Evolutionary conservation across 2,888 invertebrate species (phyloP).

Genomic region (Dendrolimus houi): DNA sequence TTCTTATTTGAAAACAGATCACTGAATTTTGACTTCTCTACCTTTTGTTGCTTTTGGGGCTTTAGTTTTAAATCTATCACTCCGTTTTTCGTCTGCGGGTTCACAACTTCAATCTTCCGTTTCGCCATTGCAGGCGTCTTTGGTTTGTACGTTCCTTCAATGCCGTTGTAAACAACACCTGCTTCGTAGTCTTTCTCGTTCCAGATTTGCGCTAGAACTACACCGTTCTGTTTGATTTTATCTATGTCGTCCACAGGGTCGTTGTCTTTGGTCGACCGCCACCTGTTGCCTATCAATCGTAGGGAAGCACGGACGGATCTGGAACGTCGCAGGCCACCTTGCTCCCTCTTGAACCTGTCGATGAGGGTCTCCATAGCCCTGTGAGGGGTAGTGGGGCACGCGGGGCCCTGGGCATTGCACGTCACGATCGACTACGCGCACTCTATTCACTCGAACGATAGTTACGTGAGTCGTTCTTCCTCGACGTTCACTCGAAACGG

Average conservation of each 20-base stretch:
- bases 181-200: constrained; percentile 54
- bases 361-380: constrained; percentile 73
- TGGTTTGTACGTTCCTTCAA: constrained; percentile 65
- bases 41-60: constrained; percentile 51
- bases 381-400: constrained; percentile 50
- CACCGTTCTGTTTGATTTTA: constrained; percentile 48
- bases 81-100: constrained; percentile 55
- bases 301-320: constrained; percentile 83
- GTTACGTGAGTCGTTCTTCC: constrained; percentile 61
- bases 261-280: constrained; percentile 67
- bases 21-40: constrained; percentile 62
- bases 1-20: constrained; percentile 69
- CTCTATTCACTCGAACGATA: constrained; percentile 67
- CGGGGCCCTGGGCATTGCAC: constrained; percentile 68
- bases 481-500: constrained; percentile 68
- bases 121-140: constrained; percentile 68
- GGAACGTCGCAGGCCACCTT: constrained; percentile 76
- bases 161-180: constrained; percentile 55
- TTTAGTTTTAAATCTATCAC: constrained; percentile 61
- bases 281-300: constrained; percentile 79
- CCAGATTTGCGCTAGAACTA: constrained; percentile 57
- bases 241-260: constrained; percentile 45
- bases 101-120: constrained; percentile 45
- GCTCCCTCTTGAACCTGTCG: constrained; percentile 70
- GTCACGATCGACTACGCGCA: constrained; percentile 64